Base-by-base conservation (phyloP, 2,797 vertebrate genomes). In the Lutjanus argentimaculatus region DNA sequence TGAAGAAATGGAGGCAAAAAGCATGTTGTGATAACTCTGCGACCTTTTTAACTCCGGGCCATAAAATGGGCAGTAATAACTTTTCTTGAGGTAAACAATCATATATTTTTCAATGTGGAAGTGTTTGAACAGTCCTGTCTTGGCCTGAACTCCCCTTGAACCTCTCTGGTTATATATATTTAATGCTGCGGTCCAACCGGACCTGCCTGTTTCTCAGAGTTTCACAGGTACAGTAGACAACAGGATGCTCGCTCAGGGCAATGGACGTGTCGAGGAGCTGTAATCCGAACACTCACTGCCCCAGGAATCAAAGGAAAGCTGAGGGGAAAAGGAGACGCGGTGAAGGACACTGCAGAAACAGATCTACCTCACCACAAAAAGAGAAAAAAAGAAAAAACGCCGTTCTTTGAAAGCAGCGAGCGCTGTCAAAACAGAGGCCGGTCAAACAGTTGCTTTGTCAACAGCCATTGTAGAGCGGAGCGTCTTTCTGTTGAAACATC, bases 401-500 rank as follows among this genome's bases (percentile, higher is more conserved):
- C 6, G 61, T 46, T 76, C 74, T 88, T 87, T 90, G 77, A 86
- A 88, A 85, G 57, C 75, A 45, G 45, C 1, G 55, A 81, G 64
- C 3, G 51, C 87, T 89, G 90, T 92, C 84, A 90, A 72, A 85
- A 82, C 79, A 72, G 53, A 65, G 42, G 62, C 22, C 5, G 17
- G 72, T 91, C 85, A 89, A 85, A 86, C 83, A 84, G 71, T 67
- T 72, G 75, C 72, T 88, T 79, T 88, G 91, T 91, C 87, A 84
- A 83, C 88, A 85, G 80, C 25, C 73, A 75, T 73, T 58, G 84
- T 68, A 5, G 73, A 79, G 68, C 12, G 6, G 12, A 19, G 85
- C 43, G 13, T 83, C 79, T 71, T 53, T 25, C 79, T 89, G 84
- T 70, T 21, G n/a, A 83, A 56, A 76, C 84, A 67, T 85, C 85